phyloP scores from a whole-genome alignment of 2,888 invertebrate species.

The Machimus atricapillus region DNA sequence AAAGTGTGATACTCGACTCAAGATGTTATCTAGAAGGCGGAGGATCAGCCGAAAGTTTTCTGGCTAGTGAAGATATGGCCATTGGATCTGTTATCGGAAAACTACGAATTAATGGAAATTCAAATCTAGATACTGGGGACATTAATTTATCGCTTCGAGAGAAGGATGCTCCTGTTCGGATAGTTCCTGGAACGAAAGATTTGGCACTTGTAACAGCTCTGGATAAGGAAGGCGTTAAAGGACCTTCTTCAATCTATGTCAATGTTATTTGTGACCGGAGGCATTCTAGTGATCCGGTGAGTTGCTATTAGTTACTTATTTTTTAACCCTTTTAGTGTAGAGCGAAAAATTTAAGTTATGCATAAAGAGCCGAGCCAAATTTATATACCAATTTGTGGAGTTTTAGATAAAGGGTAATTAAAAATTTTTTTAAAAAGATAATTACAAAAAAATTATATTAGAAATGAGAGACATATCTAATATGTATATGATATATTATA shows the following conservation, averaged over 20 bases:
- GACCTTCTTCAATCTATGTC: constrained; percentile 85
- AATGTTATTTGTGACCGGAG: constrained; percentile 85
- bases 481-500: no score
- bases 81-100: constrained; percentile 82
- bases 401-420: no score
- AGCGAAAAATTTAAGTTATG: no score
- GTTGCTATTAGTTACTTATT: no score
- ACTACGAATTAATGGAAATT: constrained; percentile 82
- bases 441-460: no score
- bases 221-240: constrained; percentile 84
- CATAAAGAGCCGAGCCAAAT: no score
- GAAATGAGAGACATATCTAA: no score
- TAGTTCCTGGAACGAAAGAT: constrained; percentile 80
- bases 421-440: no score
- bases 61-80: constrained; percentile 84
- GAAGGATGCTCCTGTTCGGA: constrained; percentile 78
- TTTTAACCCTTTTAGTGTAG: no score
- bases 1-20: constrained; percentile 73
- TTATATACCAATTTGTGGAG: no score
- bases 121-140: constrained; percentile 74
- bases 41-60: constrained; percentile 89
- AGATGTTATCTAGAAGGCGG: constrained; percentile 90
- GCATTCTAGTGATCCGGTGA: constrained; percentile 79
- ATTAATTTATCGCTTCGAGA: constrained; percentile 81
- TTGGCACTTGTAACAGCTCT: constrained; percentile 77